Base-by-base conservation (phyloP, 2,888 invertebrate genomes). In the Drosophila vallismaia region DNA sequence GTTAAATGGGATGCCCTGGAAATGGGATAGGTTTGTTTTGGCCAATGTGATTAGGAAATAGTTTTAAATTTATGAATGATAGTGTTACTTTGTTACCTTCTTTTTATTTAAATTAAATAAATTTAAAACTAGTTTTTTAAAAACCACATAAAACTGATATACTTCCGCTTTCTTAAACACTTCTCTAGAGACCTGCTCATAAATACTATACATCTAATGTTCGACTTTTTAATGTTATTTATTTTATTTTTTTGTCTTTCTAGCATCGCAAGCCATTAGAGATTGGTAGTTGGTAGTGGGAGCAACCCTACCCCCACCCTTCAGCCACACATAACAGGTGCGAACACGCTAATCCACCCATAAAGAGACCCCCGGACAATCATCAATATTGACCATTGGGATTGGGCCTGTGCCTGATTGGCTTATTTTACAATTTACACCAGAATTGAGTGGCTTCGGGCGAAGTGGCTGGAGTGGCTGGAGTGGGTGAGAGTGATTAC, bases 381-480 rank as follows among this genome's bases (percentile, higher is more conserved):
- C 36, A 49, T 10, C 36, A 67, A 67, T 67, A 68, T 67, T 68
- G 69, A 68, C 67, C 67, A 19, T 50, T 59, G 33, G 48, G 60
- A 68, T 24, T 58, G 68, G 52, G 46, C 68, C 28, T 69, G 50
- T 69, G 69, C 71, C 69, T 40, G 71, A 71, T 83, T 79, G 83
- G 80, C 58, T 76, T 77, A 63, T 63, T 76, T 74, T 62, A 82
- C 64, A 74, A 70, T 69, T 69, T 69, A 69, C 71, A 69, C 60
- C 42, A 8, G 36, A 8, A 33, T 19, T 2, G 54, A 29, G 24
- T 36, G 40, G 40, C 40, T 9, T 14, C 28, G 28, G 14, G 12
- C 55, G 7, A 19, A 19, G 19, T 19, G 19, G 1, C 19, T 9
- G 46, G 19, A 19, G 19, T 19, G 19, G 1, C 19, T 9, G 46